Evolutionary conservation across 2,888 invertebrate species (phyloP).

Genomic region (Sphecodes monilicornis): DNA sequence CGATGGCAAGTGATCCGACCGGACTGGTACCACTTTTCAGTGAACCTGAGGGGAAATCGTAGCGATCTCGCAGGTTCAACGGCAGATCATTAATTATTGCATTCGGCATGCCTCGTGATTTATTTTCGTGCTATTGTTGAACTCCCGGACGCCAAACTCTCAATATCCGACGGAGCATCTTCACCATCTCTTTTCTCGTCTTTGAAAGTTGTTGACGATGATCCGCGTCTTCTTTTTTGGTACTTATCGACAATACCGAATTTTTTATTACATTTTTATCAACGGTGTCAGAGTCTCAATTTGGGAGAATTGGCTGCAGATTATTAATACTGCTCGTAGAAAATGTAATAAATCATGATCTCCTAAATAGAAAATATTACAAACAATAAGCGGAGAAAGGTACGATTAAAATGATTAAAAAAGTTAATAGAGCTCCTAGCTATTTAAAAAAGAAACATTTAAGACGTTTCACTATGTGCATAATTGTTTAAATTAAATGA

Average conservation of each 20-base stretch:
- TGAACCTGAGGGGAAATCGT: slow-evolving; percentile 22
- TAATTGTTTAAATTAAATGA: too few relatives aligned
- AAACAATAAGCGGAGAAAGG: too few relatives aligned
- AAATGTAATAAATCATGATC: background rate
- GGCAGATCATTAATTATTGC: slow-evolving; percentile 25
- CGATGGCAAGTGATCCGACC: slow-evolving; percentile 22
- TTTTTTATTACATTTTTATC: background rate
- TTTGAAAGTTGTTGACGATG: background rate
- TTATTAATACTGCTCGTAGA: background rate
- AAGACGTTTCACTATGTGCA: too few relatives aligned
- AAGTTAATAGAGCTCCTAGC: too few relatives aligned
- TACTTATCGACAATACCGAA: background rate
- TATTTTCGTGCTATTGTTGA: slow-evolving; percentile 25
- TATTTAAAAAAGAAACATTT: too few relatives aligned
- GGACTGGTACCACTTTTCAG: slow-evolving; percentile 31
- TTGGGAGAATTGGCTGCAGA: too few relatives aligned
- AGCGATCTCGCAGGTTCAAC: slow-evolving; percentile 19
- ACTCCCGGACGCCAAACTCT: slow-evolving; percentile 23
- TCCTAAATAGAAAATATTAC: background rate
- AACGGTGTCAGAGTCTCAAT: too few relatives aligned
- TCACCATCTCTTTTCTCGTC: background rate
- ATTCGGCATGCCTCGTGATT: background rate
- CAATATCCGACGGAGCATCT: background rate
- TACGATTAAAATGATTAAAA: too few relatives aligned
- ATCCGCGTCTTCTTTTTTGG: background rate